These are phyloP conservation scores for Pocillopora grandis DNA, from an alignment of 92 coral and sea anemone genomes.

Conservation along the genomic window DNA sequence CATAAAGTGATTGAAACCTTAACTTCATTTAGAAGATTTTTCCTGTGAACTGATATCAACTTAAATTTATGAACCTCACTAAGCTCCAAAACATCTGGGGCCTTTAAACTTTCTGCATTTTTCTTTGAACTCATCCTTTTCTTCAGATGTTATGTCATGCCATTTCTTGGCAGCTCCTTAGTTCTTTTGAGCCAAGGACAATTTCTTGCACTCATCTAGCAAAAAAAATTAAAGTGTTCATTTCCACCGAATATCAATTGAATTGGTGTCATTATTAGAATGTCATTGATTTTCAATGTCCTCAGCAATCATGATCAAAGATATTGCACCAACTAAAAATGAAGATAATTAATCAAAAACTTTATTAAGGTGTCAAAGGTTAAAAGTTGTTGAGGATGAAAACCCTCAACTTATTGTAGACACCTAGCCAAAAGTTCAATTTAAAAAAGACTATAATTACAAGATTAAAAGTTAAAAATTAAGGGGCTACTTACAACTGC, in stretches of 20 bases:
- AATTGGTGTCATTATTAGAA: not conserved
- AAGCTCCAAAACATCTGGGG: constrained; percentile 43
- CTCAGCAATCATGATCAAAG: not conserved
- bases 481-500: too few relatives aligned
- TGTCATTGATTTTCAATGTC: not conserved
- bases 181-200: constrained; percentile 47
- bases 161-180: constrained; percentile 49
- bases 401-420: not conserved
- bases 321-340: not conserved
- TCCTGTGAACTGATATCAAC: constrained; percentile 48
- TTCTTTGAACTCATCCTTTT: constrained; percentile 48
- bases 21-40: constrained; percentile 55
- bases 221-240: constrained; percentile 2
- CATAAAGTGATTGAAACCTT: constrained; percentile 11
- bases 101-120: constrained; percentile 49
- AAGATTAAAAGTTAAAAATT: too few relatives aligned
- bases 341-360: not conserved
- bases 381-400: not conserved
- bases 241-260: constrained; percentile 4
- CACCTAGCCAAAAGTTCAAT: too few relatives aligned
- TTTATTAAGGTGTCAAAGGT: constrained; percentile 1
- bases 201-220: constrained; percentile 54
- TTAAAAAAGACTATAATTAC: too few relatives aligned
- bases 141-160: constrained; percentile 49
- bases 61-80: constrained; percentile 51